phyloP scores from a whole-genome alignment of 2,888 invertebrate genomes.

The Cryptus armator region DNA sequence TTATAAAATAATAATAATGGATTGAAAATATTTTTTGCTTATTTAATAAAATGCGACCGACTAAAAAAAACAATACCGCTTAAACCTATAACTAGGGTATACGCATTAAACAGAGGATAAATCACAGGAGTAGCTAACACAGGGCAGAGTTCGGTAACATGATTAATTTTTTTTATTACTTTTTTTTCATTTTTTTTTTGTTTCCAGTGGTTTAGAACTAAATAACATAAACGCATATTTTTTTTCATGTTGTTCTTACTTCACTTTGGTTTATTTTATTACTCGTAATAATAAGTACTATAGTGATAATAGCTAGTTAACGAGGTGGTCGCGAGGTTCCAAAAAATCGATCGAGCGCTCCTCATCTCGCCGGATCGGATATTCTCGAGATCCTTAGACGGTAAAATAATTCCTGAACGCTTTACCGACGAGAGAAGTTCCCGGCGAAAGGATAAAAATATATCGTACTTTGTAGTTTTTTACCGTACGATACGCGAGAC shows the following conservation, averaged over 20 bases:
- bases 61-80: background rate
- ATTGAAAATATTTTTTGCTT: no score
- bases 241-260: conserved; percentile 74
- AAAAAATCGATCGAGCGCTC: conserved; percentile 29
- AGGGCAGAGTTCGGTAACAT: conserved; percentile 78
- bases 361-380: background rate
- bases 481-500: no score
- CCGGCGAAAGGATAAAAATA: background rate
- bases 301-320: conserved; percentile 82
- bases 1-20: no score
- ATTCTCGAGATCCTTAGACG: background rate
- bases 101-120: conserved; percentile 50
- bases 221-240: conserved; percentile 84
- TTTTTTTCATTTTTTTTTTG: conserved; percentile 80
- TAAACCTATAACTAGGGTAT: background rate
- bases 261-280: conserved; percentile 78
- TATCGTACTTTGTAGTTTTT: no score
- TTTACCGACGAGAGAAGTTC: background rate
- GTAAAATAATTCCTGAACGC: background rate
- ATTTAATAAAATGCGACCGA: background rate
- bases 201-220: conserved; percentile 81
- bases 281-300: conserved; percentile 78
- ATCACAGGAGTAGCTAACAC: conserved; percentile 36
- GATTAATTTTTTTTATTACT: conserved; percentile 81
- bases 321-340: conserved; percentile 68